A percentile compares a stretch with the other conserved stretches of the same genome.
These are phyloP conservation scores for Adelphocoris suturalis DNA, from an alignment of 2,888 invertebrate genomes.

Conservation along the genomic window DNA sequence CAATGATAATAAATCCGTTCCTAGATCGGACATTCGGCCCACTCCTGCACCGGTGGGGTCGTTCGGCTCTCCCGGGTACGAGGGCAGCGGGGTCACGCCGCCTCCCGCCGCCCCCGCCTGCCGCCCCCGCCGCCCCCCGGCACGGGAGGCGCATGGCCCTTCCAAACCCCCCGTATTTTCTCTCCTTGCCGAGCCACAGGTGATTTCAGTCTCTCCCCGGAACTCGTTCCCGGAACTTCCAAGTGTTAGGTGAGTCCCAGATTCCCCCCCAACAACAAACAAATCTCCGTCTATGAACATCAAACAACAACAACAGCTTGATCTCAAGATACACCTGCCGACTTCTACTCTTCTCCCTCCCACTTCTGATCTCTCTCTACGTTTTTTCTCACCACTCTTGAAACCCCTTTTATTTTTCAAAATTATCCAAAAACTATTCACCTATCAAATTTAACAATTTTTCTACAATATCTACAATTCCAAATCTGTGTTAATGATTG, in stretches of 20 bases:
- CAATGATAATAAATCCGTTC: too few relatives aligned
- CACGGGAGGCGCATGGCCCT: neutral
- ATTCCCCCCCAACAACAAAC: slow-evolving; percentile 15
- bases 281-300: slow-evolving; percentile 10
- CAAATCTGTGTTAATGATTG: neutral
- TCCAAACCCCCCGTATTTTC: neutral
- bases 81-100: slow-evolving; percentile 36
- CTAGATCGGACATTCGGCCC: neutral
- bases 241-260: slow-evolving; percentile 31
- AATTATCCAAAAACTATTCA: neutral
- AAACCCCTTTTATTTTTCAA: neutral
- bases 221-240: slow-evolving; percentile 30
- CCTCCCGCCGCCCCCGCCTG: neutral
- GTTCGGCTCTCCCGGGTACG: slow-evolving; percentile 20
- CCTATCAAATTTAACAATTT: neutral
- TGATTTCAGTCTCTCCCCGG: slow-evolving; percentile 38
- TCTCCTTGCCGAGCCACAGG: neutral
- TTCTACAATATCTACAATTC: neutral
- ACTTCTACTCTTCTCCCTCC: neutral
- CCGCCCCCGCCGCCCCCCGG: neutral
- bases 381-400: neutral
- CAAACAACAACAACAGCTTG: slow-evolving; percentile 18
- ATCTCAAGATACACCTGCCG: neutral
- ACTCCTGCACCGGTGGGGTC: neutral
- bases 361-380: neutral